Percentiles rank a stretch among this genome's conserved stretches.
phyloP scores from a whole-genome alignment of 2,888 invertebrate genomes.

The Nudaria mundana region DNA sequence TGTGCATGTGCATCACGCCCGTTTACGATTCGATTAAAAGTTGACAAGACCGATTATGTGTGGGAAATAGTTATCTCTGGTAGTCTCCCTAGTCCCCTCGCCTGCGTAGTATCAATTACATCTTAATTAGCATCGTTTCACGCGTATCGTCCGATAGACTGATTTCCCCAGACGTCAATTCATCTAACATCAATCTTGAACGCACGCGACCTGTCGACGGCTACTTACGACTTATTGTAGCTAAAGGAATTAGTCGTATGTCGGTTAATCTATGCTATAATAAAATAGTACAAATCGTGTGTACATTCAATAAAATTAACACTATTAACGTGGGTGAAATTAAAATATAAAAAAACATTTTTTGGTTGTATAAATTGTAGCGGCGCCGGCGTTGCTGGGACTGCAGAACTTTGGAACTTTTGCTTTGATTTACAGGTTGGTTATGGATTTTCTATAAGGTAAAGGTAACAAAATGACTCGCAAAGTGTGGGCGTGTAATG shows the following conservation, averaged over 20 bases:
- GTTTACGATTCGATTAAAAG: no score
- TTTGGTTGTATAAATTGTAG: no score
- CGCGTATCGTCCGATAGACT: constrained; percentile 25
- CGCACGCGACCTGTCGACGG: constrained; percentile 64
- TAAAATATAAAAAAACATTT: background rate
- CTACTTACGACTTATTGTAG: constrained; percentile 21
- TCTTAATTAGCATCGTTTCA: constrained; percentile 22
- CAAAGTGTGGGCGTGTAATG: no score
- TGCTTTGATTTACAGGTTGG: background rate
- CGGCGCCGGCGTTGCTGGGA: no score
- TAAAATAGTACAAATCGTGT: no score
- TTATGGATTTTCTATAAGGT: no score
- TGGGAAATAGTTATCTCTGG: constrained; percentile 20
- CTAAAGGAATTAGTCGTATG: constrained; percentile 1
- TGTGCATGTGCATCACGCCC: no score
- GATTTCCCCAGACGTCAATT: constrained; percentile 69
- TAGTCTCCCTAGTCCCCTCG: constrained; percentile 26
- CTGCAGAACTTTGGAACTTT: no score
- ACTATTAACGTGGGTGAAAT: no score
- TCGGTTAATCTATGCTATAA: constrained; percentile 2
- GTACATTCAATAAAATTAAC: no score
- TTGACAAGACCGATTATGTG: constrained; percentile 4
- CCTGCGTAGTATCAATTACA: constrained; percentile 50
- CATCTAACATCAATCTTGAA: constrained; percentile 54
- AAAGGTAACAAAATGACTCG: no score